Conservation (phyloP, 2,113 vertebrate species). For the Puntigrus tetrazona region DNA sequence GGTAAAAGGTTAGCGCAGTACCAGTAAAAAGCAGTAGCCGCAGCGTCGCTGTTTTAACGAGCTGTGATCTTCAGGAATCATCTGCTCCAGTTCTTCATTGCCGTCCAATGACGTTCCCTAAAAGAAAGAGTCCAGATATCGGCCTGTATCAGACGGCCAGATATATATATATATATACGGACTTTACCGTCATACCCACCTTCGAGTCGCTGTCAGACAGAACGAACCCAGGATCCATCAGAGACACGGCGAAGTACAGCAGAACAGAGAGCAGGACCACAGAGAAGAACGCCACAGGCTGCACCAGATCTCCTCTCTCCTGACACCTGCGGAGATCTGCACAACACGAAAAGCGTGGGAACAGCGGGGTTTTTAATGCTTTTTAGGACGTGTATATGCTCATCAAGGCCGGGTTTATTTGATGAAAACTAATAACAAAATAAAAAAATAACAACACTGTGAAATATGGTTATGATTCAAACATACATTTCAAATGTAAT, state of each 20-base stretch:
- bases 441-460: no score
- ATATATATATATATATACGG: neutral
- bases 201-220: slow-evolving; percentile 69
- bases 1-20: slow-evolving; percentile 64
- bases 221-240: slow-evolving; percentile 95
- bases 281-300: slow-evolving; percentile 77
- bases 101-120: slow-evolving; percentile 20
- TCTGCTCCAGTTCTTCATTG: slow-evolving; percentile 73
- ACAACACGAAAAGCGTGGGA: no score
- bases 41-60: slow-evolving; percentile 78
- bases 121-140: slow-evolving; percentile 24
- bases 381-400: no score
- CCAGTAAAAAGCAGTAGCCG: slow-evolving; percentile 88
- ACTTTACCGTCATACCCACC: neutral
- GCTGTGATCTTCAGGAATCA: slow-evolving; percentile 64
- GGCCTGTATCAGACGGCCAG: neutral
- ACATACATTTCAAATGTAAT: no score
- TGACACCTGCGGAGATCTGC: slow-evolving; percentile 80
- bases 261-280: slow-evolving; percentile 83
- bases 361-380: no score
- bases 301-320: slow-evolving; percentile 78
- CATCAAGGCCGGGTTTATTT: no score
- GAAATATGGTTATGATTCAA: no score
- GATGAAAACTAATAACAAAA: no score
- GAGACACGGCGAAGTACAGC: slow-evolving; percentile 86